These are phyloP conservation scores for Monopis laevigella DNA, from an alignment of 2,888 invertebrate species.

Conservation along the genomic window DNA sequence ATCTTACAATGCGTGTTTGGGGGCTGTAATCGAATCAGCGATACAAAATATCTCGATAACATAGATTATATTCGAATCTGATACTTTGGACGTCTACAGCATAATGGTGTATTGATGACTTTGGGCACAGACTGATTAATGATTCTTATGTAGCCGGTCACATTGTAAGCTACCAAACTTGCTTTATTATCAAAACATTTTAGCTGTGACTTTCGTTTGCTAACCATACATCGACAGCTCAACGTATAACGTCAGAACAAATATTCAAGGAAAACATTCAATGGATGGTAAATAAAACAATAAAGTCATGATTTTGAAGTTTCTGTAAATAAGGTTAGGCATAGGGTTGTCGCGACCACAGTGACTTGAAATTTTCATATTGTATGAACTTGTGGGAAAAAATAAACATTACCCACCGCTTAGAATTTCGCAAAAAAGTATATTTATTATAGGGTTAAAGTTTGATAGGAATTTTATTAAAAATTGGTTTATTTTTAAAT, in stretches of 20 bases:
- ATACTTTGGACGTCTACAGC: conserved; percentile 55
- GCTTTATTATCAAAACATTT: conserved; percentile 22
- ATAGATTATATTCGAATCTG: conserved; percentile 43
- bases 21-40: conserved; percentile 51
- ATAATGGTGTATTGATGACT: conserved; percentile 48
- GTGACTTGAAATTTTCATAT: conserved; percentile 55
- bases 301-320: conserved; percentile 9
- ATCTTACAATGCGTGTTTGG: conserved; percentile 35
- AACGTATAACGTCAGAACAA: background rate
- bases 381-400: conserved; percentile 18
- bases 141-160: conserved; percentile 46
- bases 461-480: no score
- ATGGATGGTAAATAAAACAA: background rate
- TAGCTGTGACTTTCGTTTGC: conserved; percentile 23
- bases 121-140: conserved; percentile 63
- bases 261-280: background rate
- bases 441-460: no score
- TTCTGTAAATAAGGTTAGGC: conserved; percentile 23
- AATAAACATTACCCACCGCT: conserved; percentile 2
- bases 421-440: conserved; percentile 5
- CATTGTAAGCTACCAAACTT: conserved; percentile 29
- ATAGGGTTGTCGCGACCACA: conserved; percentile 59
- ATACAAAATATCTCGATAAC: conserved; percentile 36
- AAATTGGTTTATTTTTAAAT: no score
- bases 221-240: conserved; percentile 27